These are phyloP conservation scores for Germaria angustata DNA, from an alignment of 2,888 invertebrate genomes.

Conservation along the genomic window DNA sequence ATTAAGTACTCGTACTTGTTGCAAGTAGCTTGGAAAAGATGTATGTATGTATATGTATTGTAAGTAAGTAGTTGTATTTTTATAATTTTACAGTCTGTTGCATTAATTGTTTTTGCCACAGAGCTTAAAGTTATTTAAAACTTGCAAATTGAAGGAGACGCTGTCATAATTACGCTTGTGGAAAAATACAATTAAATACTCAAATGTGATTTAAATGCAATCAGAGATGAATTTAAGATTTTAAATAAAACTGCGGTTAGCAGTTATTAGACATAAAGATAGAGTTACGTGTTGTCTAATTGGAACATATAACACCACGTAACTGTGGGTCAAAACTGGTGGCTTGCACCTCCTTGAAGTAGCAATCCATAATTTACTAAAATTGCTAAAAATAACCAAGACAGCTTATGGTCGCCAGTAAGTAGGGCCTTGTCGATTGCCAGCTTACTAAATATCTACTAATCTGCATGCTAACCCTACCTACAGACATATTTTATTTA, in stretches of 20 bases:
- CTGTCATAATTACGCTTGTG: background rate
- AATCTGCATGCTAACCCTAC: no score
- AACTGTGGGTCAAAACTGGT: no score
- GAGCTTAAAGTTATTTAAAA: background rate
- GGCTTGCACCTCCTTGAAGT: no score
- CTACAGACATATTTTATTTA: no score
- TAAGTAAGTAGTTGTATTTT: background rate
- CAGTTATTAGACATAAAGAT: background rate
- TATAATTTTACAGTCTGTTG: conserved; percentile 26
- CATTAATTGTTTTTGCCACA: conserved; percentile 31
- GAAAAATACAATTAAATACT: background rate
- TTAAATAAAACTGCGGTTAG: background rate
- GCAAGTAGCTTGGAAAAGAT: background rate
- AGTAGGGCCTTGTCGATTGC: no score
- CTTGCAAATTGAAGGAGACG: conserved; percentile 16
- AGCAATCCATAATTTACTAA: no score
- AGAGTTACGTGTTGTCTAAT: background rate
- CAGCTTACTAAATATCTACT: no score
- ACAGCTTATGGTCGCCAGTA: no score
- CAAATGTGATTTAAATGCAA: background rate
- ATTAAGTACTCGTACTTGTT: conserved; percentile 15
- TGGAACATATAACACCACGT: no score
- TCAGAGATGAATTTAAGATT: background rate
- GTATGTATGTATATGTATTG: background rate
- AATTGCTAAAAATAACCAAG: no score